These are phyloP conservation scores for Siphamia tubifer DNA, from an alignment of 2,113 vertebrate genomes.

Conservation along the genomic window DNA sequence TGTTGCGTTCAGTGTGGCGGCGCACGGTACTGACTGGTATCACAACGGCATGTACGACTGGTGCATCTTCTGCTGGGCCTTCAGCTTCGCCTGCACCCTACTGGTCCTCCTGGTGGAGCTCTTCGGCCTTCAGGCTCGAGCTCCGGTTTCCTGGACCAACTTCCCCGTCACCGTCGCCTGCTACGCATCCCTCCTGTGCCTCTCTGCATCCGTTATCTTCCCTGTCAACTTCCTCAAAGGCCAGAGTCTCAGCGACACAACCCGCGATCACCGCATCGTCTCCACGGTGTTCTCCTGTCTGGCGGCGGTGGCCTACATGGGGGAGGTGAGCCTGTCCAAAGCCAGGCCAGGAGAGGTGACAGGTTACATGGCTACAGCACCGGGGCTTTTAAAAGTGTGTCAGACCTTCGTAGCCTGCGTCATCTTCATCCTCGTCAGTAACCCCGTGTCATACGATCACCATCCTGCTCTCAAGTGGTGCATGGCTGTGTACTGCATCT, in stretches of 20 bases:
- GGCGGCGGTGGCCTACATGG: constrained; percentile 78
- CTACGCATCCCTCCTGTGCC: constrained; percentile 83
- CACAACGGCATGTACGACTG: constrained; percentile 52
- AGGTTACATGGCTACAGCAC: constrained; percentile 87
- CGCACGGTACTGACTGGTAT: too few relatives aligned
- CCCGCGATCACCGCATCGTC: constrained; percentile 75
- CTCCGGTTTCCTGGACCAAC: constrained; percentile 84
- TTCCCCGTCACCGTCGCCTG: constrained; percentile 85
- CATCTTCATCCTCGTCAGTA: constrained; percentile 84
- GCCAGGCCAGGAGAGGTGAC: constrained; percentile 84
- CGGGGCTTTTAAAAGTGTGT: constrained; percentile 85
- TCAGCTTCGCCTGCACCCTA: constrained; percentile 83
- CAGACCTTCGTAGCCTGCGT: constrained; percentile 86
- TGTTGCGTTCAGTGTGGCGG: constrained; percentile 77
- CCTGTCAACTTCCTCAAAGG: constrained; percentile 72
- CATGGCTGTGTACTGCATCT: constrained; percentile 86
- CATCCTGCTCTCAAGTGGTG: constrained; percentile 81
- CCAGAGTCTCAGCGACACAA: rapidly evolving
- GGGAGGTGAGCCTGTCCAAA: constrained; percentile 82
- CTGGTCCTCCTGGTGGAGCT: constrained; percentile 84
- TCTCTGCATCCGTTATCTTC: constrained; percentile 84
- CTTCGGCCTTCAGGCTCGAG: constrained; percentile 71
- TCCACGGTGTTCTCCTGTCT: constrained; percentile 85
- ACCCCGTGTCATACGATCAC: constrained; percentile 29
- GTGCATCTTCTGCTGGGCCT: constrained; percentile 88